Base-by-base conservation (phyloP, 2,113 vertebrate species). In the Chloroceryle aenea region DNA sequence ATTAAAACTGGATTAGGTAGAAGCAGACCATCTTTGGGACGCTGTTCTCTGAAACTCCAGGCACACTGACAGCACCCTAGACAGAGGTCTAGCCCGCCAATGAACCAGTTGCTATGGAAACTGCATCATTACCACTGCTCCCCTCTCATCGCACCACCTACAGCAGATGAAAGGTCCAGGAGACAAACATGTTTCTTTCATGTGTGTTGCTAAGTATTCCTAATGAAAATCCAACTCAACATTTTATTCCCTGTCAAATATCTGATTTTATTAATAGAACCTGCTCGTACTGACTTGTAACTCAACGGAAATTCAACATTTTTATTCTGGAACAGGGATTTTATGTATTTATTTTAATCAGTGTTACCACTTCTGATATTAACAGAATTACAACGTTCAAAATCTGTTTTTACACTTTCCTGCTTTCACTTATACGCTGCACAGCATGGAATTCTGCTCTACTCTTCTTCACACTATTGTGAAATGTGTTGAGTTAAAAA, bases 1-100 rank as follows among this genome's bases (percentile, higher is more conserved):
- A 99, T 99, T 99, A 99, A 99, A 99, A 98, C 98, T 98, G 99
- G 99, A 99, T 99, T 99, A 99, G 98, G 98, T 97, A 89, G 98
- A 96, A 97, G 97, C 97, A 97, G 96, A 90, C 93, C 98, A 97
- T 98, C 96, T 95, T 94, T 94, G 98, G 93, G 98, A 98, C 97
- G 59, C 96, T 82, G 97, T 94, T 98, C 97, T 95, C 97, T 93
- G 95, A 85, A 97, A 97, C 97, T 98, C 97, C 96, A 90, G 97
- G 94, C 90, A 53, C 96, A 62, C 98, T 98, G 98, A 98, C 98
- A 98, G 98, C 97, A 96, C 97, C 98, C 96, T 80, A 97, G 97
- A 98, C 97, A 97, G 98, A 98, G 97, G 97, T 95, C 98, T 97
- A 97, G 98, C 97, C 96, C 74, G 96, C 95, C 97, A 87, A 77